Base-by-base conservation (phyloP, 1,140 invertebrate genomes). In the Leptinotarsa lineolata region DNA sequence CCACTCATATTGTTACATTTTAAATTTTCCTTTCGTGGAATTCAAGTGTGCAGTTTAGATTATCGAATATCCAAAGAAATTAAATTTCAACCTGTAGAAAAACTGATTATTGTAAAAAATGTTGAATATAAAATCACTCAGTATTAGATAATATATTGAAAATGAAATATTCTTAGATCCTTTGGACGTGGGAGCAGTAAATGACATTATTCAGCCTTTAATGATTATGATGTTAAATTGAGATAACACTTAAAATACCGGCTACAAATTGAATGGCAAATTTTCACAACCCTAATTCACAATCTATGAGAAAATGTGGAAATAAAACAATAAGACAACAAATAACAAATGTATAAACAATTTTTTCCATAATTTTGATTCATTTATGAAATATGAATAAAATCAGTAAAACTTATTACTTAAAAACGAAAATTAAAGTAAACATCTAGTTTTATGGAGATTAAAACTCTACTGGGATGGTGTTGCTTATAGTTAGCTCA, bases 151-250 rank as follows among this genome's bases (percentile, higher is more conserved):
- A 39, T 39, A 39, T 8, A 6, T 11, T 39, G 2, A 39, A 39
- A 39, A 11, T 11, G 30, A 39, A 39, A 11, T 39, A 54, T 18
- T 54, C 48, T 54, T 54, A 54, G 16, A 12, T 63, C 24, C 16
- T 39, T 72, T 75, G 74, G 70, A 72, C 70, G 45, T 63, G 15
- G 20, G 6, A 68, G n/a, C 6, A 46, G 70, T n/a, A 68, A 72
- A 77, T 76, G 70, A 69, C 73, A 70, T 72, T 60, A 30, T 18
- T 74, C 73, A 77, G 65, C 72, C 72, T 74, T 71, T 71, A 68
- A 18, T 54, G 59, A 73, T 73, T 58, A 73, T 69, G 70, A 75
- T 73, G 71, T 72, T 30, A 18, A 72, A 54, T 39, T 54, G 0
- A 54, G 6, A 16, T 54, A 18, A 54, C 15, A 3, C n/a, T 54